phyloP scores from a whole-genome alignment of 2,797 vertebrate species.

The Allochrocebus solatus region DNA sequence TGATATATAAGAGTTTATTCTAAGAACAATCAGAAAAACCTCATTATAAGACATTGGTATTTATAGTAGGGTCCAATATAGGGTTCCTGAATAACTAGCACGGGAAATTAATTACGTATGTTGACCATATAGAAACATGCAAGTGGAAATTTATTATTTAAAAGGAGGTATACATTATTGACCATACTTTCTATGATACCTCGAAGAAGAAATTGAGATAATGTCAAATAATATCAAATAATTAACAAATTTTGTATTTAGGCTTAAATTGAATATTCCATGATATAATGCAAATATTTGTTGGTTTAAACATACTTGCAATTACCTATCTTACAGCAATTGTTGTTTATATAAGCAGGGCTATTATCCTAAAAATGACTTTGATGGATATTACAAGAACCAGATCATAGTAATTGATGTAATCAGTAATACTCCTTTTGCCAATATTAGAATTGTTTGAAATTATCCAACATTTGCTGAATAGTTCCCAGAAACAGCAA shows the following conservation, averaged over 20 bases:
- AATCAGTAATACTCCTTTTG: not conserved
- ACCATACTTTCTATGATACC: not conserved
- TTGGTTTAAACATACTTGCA: not conserved
- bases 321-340: not conserved
- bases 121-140: not conserved
- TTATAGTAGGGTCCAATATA: not conserved
- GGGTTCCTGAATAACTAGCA: not conserved
- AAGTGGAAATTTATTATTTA: not conserved
- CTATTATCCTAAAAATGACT: not conserved
- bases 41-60: not conserved
- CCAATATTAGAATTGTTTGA: not conserved
- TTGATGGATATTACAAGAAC: not conserved
- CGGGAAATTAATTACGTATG: not conserved
- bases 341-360: not conserved
- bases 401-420: not conserved
- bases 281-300: not conserved
- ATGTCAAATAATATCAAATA: not conserved
- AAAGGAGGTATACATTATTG: not conserved
- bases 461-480: not conserved
- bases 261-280: not conserved
- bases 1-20: not conserved
- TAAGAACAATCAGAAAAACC: not conserved
- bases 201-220: not conserved
- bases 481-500: not conserved
- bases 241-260: not conserved